phyloP scores from a whole-genome alignment of 2,888 invertebrate genomes.

The Drosophila robusta region DNA sequence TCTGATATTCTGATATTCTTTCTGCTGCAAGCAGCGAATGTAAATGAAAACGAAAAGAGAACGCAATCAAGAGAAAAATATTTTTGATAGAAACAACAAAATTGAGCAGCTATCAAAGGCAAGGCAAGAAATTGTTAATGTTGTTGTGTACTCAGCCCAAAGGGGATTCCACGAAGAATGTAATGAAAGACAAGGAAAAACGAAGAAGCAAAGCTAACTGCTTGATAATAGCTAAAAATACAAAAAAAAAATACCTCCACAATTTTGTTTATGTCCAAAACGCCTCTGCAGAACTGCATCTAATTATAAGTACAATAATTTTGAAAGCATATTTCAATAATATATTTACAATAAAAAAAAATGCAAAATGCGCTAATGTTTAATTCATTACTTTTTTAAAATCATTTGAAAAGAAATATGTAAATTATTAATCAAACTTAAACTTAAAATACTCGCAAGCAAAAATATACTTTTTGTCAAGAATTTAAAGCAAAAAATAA shows the following conservation, averaged over 20 bases:
- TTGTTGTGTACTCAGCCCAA: conserved; percentile 11
- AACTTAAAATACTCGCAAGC: neutral
- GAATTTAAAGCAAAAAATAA: too few relatives aligned
- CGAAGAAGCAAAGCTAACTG: conserved; percentile 26
- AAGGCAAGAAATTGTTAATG: conserved; percentile 1
- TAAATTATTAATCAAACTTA: neutral
- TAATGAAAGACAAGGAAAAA: conserved; percentile 30
- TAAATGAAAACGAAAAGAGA: neutral
- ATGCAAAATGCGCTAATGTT: neutral
- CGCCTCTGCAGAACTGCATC: conserved; percentile 16
- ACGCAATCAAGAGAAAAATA: conserved; percentile 13
- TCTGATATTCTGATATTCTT: conserved; percentile 1
- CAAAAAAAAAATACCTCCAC: conserved; percentile 31
- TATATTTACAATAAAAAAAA: neutral
- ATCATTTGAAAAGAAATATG: too few relatives aligned
- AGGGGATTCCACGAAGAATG: conserved; percentile 1
- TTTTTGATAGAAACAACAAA: conserved; percentile 39
- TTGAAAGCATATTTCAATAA: neutral
- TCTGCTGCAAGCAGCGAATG: neutral
- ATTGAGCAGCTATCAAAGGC: too few relatives aligned
- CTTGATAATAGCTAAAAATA: conserved; percentile 25
- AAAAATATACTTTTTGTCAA: neutral
- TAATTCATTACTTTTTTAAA: neutral
- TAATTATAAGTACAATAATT: conserved; percentile 6
- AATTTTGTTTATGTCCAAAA: conserved; percentile 4